These are phyloP conservation scores for Xanthorhoe designata DNA, from an alignment of 2,888 invertebrate species.

Conservation along the genomic window DNA sequence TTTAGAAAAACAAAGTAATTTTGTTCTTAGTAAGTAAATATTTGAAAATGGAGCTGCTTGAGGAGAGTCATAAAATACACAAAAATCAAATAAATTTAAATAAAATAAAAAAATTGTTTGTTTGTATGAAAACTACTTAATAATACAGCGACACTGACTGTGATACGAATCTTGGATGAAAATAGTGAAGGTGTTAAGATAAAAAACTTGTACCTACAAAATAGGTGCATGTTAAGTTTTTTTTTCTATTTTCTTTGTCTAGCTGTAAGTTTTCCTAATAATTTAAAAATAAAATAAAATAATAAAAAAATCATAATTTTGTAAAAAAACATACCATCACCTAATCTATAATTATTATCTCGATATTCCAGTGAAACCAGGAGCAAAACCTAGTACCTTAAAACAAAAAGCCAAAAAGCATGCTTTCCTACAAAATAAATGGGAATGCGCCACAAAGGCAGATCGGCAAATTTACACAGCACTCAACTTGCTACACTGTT, in stretches of 20 bases:
- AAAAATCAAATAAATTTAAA: not conserved
- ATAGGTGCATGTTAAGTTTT: too few species aligned
- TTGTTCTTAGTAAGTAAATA: not conserved
- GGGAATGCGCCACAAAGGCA: constrained; percentile 70
- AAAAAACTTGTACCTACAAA: too few species aligned
- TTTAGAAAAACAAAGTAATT: not conserved
- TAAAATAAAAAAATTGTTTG: not conserved
- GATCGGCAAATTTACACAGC: constrained; percentile 81
- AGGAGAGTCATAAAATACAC: too few species aligned
- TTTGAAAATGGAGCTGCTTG: not conserved
- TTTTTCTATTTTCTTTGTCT: too few species aligned
- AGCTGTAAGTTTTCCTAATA: too few species aligned
- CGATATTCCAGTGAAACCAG: not conserved
- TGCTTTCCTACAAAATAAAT: constrained; percentile 66
- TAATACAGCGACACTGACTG: too few species aligned
- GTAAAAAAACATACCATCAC: too few species aligned
- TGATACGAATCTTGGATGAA: too few species aligned
- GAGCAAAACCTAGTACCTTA: constrained; percentile 37
- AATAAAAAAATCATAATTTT: too few species aligned
- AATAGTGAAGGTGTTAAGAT: too few species aligned
- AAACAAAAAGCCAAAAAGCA: constrained; percentile 69
- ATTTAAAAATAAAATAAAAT: too few species aligned
- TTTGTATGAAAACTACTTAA: not conserved
- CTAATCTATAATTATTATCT: too few species aligned
- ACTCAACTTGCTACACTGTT: constrained; percentile 77